Conservation (phyloP, 2,888 invertebrate genomes). For the Sthenelais limicola region DNA sequence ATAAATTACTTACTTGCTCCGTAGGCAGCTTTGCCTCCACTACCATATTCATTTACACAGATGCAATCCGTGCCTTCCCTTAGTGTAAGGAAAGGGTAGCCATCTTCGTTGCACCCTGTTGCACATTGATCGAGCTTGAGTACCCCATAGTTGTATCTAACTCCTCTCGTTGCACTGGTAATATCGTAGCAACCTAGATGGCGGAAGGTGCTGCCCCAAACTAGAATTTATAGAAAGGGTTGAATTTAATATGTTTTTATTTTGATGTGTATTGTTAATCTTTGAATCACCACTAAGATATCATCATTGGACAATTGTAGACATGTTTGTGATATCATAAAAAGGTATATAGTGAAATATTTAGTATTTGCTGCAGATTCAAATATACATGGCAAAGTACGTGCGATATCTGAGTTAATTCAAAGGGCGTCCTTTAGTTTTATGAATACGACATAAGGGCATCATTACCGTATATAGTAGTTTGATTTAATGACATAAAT, state of each 20-base stretch:
- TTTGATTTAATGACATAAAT: too few species aligned
- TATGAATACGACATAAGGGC: too few species aligned
- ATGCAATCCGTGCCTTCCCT: slow-evolving; percentile 15
- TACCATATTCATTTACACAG: slow-evolving; percentile 5
- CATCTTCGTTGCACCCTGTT: background rate
- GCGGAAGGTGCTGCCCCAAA: slow-evolving; percentile 13
- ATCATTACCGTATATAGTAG: too few species aligned
- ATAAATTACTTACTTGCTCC: slow-evolving; percentile 13
- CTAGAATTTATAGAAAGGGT: background rate
- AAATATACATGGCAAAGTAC: too few species aligned
- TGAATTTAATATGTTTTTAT: background rate
- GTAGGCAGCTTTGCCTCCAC: slow-evolving; percentile 1
- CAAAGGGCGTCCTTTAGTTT: too few species aligned
- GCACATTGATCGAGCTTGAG: slow-evolving; percentile 20
- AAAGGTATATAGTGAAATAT: too few species aligned
- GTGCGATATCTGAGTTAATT: too few species aligned
- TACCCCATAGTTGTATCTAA: slow-evolving; percentile 10
- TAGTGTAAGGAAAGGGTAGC: slow-evolving; percentile 20
- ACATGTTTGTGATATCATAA: too few species aligned
- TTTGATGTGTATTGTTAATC: background rate
- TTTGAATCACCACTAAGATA: too few species aligned
- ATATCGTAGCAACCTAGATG: slow-evolving; percentile 16
- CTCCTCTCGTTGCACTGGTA: background rate
- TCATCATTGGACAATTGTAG: too few species aligned
- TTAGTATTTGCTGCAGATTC: too few species aligned